Percentiles rank a stretch among this genome's conserved stretches.
Evolutionary conservation across 2,797 vertebrate genomes (phyloP).

Genomic region (Phoebastria nigripes): DNA sequence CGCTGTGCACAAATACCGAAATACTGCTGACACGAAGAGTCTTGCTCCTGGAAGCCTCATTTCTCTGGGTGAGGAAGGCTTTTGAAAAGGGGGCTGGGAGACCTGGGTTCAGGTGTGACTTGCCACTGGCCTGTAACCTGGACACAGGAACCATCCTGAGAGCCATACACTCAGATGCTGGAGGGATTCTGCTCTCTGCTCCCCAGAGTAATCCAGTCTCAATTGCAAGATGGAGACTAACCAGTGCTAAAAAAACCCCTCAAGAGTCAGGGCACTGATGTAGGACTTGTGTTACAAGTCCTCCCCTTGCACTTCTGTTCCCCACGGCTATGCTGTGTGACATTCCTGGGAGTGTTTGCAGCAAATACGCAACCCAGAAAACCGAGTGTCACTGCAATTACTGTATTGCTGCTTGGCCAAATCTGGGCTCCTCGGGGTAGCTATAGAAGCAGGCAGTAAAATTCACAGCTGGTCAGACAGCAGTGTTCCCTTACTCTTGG

Average conservation of each 20-base stretch:
- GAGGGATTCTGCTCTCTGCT: neutral
- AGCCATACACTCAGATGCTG: neutral
- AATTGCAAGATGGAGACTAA: neutral
- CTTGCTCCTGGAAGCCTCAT: neutral
- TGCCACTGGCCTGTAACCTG: neutral
- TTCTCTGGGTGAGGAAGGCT: neutral
- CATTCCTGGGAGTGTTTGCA: neutral
- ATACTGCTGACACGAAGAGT: fast-evolving
- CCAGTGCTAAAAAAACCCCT: neutral
- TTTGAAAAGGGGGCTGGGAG: neutral
- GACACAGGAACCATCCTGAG: neutral
- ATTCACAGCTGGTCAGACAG: neutral
- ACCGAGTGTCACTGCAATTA: fast-evolving
- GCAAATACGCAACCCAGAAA: neutral
- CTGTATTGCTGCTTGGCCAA: neutral
- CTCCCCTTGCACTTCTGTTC: neutral
- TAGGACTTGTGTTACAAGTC: neutral
- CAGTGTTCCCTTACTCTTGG: neutral
- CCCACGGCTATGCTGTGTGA: neutral
- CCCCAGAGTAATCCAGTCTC: neutral
- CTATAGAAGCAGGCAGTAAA: neutral
- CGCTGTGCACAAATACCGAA: neutral
- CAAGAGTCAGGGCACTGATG: too few species aligned
- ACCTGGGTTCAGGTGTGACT: neutral
- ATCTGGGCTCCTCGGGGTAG: neutral